Percentiles rank a stretch among this genome's conserved stretches.
phyloP scores from a whole-genome alignment of 2,113 vertebrate genomes.

The Brienomyrus brachyistius region DNA sequence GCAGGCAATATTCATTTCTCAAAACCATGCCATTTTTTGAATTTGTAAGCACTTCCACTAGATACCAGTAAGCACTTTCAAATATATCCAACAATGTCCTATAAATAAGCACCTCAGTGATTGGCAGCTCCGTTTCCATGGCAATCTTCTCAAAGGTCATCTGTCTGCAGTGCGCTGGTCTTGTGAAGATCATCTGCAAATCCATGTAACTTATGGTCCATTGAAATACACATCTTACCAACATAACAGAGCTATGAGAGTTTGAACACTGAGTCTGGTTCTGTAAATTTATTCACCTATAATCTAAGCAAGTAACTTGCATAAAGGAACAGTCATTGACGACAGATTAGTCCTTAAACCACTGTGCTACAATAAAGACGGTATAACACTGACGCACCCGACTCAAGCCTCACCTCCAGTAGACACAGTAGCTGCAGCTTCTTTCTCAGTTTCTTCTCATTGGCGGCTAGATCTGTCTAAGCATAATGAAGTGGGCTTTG shows the following conservation, averaged over 20 bases:
- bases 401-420: constrained; percentile 25
- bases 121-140: not conserved
- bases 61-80: not conserved
- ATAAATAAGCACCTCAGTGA: not conserved
- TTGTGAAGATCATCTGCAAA: constrained; percentile 4
- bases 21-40: not conserved
- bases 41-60: not conserved
- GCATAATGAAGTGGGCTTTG: not conserved
- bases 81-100: not conserved
- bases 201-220: not conserved
- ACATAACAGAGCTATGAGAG: not conserved
- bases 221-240: not conserved
- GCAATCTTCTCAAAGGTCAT: constrained; percentile 20
- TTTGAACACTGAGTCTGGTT: not conserved
- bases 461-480: constrained; percentile 26
- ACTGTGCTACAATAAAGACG: not conserved
- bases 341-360: not conserved
- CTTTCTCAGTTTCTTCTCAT: constrained; percentile 26
- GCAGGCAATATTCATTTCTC: not conserved
- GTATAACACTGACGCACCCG: not conserved
- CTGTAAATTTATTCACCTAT: not conserved
- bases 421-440: constrained; percentile 32
- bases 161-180: not conserved
- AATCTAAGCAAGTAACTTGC: not conserved
- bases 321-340: not conserved